These are phyloP conservation scores for Cephalopholis sonnerati DNA, from an alignment of 2,113 vertebrate genomes.

Conservation along the genomic window DNA sequence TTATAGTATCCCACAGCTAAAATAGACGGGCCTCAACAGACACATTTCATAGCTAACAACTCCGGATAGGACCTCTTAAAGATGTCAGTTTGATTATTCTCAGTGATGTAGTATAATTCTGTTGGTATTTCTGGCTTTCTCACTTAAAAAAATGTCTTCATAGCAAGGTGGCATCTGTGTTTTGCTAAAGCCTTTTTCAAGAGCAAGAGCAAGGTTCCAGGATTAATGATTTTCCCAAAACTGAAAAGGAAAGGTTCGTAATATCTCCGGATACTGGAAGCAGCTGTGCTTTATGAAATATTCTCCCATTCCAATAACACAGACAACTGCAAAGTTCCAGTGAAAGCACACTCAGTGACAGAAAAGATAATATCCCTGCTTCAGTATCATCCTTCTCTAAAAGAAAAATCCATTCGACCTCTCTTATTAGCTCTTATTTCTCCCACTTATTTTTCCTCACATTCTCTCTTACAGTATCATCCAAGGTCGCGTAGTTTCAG, in stretches of 20 bases:
- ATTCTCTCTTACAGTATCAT: background rate
- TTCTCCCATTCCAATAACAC: background rate
- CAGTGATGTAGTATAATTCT: background rate
- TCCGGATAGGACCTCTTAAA: constrained; percentile 22
- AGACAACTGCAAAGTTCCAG: background rate
- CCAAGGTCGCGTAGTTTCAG: background rate
- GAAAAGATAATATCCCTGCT: background rate
- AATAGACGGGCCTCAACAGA: constrained; percentile 9
- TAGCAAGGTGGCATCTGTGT: background rate
- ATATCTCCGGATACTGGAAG: background rate
- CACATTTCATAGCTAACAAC: constrained; percentile 24
- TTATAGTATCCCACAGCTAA: constrained; percentile 14
- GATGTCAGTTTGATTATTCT: constrained; percentile 9
- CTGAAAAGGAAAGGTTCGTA: background rate
- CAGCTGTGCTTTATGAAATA: background rate
- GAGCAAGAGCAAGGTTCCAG: background rate
- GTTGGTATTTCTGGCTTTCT: background rate
- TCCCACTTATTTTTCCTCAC: background rate
- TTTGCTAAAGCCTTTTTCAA: background rate
- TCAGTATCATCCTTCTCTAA: background rate
- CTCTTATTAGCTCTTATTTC: constrained; percentile 21
- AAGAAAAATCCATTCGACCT: background rate
- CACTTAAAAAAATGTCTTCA: background rate
- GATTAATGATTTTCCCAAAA: background rate
- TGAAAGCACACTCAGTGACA: constrained; percentile 9